These are phyloP conservation scores for Oceanodroma tethys DNA, from an alignment of 2,113 vertebrate species.

Conservation along the genomic window DNA sequence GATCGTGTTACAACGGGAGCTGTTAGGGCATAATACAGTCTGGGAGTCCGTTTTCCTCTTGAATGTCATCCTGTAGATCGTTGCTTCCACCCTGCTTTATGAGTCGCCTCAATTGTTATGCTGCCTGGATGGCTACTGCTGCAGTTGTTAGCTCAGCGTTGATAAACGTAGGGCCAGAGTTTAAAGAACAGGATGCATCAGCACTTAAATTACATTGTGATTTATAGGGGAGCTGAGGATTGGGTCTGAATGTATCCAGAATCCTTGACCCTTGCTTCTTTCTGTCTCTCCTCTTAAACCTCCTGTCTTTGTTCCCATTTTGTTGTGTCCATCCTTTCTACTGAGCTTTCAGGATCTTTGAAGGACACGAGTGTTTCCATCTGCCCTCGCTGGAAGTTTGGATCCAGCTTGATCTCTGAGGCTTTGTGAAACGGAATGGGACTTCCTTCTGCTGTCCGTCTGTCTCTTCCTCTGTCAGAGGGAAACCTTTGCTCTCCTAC, in stretches of 20 bases:
- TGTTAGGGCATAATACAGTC: rapidly evolving
- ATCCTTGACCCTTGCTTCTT: background rate
- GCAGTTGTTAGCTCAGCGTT: background rate
- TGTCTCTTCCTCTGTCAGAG: background rate
- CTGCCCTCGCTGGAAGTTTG: background rate
- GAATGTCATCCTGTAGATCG: background rate
- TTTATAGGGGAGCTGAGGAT: too few relatives aligned
- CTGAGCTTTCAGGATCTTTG: background rate
- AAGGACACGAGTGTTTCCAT: background rate
- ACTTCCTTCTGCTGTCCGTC: background rate
- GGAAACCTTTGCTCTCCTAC: background rate
- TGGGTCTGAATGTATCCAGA: background rate
- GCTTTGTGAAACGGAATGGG: background rate
- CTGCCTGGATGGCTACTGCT: background rate
- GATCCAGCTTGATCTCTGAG: too few relatives aligned
- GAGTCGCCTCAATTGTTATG: background rate
- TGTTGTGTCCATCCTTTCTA: rapidly evolving
- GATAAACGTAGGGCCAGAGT: rapidly evolving
- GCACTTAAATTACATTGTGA: too few relatives aligned
- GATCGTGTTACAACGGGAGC: rapidly evolving
- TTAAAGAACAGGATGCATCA: background rate
- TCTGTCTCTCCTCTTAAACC: background rate
- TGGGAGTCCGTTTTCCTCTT: background rate
- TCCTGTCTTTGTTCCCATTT: background rate
- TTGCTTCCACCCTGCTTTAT: background rate